Percentiles rank a stretch among this genome's conserved stretches.
Conservation (phyloP, 64 coral and sea anemone genomes). For the Anthopleura sola region DNA sequence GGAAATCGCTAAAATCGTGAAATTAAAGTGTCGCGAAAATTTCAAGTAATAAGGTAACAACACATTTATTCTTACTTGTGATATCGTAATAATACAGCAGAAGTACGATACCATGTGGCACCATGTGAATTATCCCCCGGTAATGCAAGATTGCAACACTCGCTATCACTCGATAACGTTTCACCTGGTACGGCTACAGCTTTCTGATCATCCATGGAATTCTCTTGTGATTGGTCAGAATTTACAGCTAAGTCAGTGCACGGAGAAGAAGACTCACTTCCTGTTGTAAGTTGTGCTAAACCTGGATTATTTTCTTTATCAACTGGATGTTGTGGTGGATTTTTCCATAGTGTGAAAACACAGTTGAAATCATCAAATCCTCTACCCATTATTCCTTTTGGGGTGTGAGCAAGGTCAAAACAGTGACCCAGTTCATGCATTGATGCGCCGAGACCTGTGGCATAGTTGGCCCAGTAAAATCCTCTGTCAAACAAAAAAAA, state of each 20-base stretch:
- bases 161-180: background rate
- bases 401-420: conserved; percentile 98
- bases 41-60: too few relatives aligned
- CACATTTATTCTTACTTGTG: conserved; percentile 63
- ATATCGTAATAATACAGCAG: conserved; percentile 80
- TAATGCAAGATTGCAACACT: background rate
- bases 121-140: conserved; percentile 74
- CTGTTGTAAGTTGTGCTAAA: background rate
- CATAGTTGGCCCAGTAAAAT: conserved; percentile 96
- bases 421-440: conserved; percentile 98
- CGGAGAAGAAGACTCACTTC: background rate
- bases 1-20: too few relatives aligned
- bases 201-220: background rate
- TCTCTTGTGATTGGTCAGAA: background rate
- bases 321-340: background rate
- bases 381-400: conserved; percentile 90
- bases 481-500: conserved; percentile 52
- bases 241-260: background rate
- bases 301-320: background rate
- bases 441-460: conserved; percentile 95
- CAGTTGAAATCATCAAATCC: conserved; percentile 96
- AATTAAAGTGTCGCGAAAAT: too few relatives aligned
- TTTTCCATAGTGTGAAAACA: conserved; percentile 69
- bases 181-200: background rate
- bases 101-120: conserved; percentile 92